Evolutionary conservation across 2,888 invertebrate genomes (phyloP).

Genomic region (Agrotis exclamationis): DNA sequence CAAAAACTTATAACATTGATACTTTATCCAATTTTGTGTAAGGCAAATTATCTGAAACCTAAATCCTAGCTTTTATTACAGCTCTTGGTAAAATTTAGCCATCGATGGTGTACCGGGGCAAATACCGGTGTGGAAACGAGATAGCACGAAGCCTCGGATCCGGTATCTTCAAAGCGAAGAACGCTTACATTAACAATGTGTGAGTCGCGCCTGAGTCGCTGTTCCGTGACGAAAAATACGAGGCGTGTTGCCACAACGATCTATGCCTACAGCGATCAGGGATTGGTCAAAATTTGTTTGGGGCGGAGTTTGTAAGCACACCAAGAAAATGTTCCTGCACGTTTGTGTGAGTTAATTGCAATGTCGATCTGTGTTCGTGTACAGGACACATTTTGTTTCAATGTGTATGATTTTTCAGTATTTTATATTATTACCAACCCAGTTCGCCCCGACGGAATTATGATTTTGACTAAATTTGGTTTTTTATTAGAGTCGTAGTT

Average conservation of each 20-base stretch:
- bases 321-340: conserved; percentile 77
- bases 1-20: conserved; percentile 26
- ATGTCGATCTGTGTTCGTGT: conserved; percentile 85
- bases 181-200: conserved; percentile 89
- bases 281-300: conserved; percentile 88
- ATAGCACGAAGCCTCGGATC: conserved; percentile 83
- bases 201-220: conserved; percentile 91
- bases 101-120: conserved; percentile 52
- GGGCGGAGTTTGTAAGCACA: conserved; percentile 88
- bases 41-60: conserved; percentile 24
- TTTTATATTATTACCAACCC: conserved; percentile 43
- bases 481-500: too few relatives aligned
- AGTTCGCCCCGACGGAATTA: conserved; percentile 16
- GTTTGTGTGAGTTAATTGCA: conserved; percentile 90
- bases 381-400: conserved; percentile 80
- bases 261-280: conserved; percentile 82
- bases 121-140: conserved; percentile 81
- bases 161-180: conserved; percentile 88
- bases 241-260: conserved; percentile 90
- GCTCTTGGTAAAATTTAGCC: conserved; percentile 38
- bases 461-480: conserved; percentile 1
- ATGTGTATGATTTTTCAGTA: conserved; percentile 81
- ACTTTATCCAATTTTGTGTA: conserved; percentile 18
- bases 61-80: conserved; percentile 33
- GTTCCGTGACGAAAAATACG: conserved; percentile 89